Base-by-base conservation (phyloP, 2,797 vertebrate species). In the Gymnopithys bicolor region DNA sequence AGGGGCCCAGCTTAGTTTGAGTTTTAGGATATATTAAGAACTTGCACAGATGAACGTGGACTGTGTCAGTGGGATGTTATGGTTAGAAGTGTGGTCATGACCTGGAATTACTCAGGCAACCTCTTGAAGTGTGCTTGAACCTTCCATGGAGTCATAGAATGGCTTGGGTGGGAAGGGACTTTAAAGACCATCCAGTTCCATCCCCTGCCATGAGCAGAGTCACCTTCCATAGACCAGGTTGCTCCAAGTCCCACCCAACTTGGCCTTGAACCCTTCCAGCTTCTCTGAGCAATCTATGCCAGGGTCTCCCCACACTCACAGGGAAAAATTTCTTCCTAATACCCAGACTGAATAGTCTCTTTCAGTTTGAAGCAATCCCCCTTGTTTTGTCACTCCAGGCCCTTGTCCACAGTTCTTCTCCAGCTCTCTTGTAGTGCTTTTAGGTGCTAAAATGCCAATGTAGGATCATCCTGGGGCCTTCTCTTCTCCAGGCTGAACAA, bases 181-280 rank as follows among this genome's bases (percentile, higher is more conserved):
- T 66, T 59, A 19, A 78, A 39, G 5, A 25, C 32, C 18, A 13
- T 46, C 1, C 13, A 11, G 2, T 63, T 37, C 33, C 4, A 46
- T 5, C 10, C 4, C 5, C 11, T 56, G 25, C 0, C 22, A 17
- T 41, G 39, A 12, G 5, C 30, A 66, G 14, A 33, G 33, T 27
- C 19, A 23, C 18, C 46, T 84, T 19, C 25, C 33, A 3, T 41
- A 1, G 0, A 0, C 51, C 39, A 27, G 15, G 39, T 3, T 58
- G 9, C n/a, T 76, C 32, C 35, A n/a, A 56, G 9, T 4, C 13
- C 16, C 0, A 0, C 63, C 28, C 58, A 46, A 0, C 9, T 33
- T 53, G 59, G 25, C 25, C 52, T 71, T 52, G 33, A 25, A 10
- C 25, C 6, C 52, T 77, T 4, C 9, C 39, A 53, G n/a, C 24